Conservation (phyloP, 1,140 invertebrate species). For the Musca vetustissima region DNA sequence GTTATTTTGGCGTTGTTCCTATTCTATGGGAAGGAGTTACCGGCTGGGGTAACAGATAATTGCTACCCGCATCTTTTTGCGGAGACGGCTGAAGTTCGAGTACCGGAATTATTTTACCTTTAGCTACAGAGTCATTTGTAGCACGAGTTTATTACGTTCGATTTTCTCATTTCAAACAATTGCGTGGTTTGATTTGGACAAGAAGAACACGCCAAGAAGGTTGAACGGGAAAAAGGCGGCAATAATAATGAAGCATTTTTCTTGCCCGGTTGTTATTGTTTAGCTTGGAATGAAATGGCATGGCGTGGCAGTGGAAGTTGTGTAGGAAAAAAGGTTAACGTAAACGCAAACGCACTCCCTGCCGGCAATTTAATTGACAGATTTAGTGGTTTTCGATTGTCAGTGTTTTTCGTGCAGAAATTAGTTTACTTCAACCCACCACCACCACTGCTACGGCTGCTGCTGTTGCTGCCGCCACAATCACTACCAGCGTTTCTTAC, state of each 20-base stretch:
- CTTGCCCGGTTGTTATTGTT: too few relatives aligned
- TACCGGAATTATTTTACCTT: slow-evolving; percentile 18
- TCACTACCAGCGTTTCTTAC: not conserved
- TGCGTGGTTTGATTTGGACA: slow-evolving; percentile 12
- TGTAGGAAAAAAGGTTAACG: too few relatives aligned
- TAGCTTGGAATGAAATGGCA: too few relatives aligned
- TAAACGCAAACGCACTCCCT: slow-evolving; percentile 21
- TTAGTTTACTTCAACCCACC: slow-evolving; percentile 10
- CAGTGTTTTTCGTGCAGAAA: slow-evolving; percentile 18
- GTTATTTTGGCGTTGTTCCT: too few relatives aligned
- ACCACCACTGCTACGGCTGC: not conserved
- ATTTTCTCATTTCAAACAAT: slow-evolving; percentile 12
- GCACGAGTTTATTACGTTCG: slow-evolving; percentile 15
- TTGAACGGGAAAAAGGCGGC: too few relatives aligned
- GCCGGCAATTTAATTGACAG: slow-evolving; percentile 30
- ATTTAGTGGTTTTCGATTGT: slow-evolving; percentile 33
- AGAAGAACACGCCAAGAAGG: not conserved
- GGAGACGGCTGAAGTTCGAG: not conserved
- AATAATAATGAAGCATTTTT: too few relatives aligned
- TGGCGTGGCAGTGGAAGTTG: too few relatives aligned
- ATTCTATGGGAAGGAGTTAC: too few relatives aligned
- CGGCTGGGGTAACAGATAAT: too few relatives aligned
- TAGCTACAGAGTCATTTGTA: not conserved
- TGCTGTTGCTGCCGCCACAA: too few relatives aligned
- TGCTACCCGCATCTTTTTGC: too few relatives aligned